Evolutionary conservation across 1,140 invertebrate genomes (phyloP), one percentile per base, ranked within the genome.

Genomic region (Thereuonema tuberculata): DNA sequence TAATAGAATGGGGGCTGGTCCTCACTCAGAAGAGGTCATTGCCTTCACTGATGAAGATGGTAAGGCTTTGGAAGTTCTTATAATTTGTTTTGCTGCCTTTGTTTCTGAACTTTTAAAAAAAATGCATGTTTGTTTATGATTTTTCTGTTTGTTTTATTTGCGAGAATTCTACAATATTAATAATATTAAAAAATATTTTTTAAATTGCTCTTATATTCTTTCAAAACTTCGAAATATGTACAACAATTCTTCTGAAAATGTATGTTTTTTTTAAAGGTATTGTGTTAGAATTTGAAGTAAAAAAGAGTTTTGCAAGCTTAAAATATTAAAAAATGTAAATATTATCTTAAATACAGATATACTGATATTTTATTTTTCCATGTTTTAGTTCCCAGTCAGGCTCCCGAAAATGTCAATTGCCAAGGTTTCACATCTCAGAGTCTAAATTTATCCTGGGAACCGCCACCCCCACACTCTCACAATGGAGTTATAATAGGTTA

Each of bases 401-500:
- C 87, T 2, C 87, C 87, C 1, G 76, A 79, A 59, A 78, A 84
- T 56, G 78, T 88, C 1, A 77, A 78, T 29, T 89, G 87, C 68
- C 77, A 81, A 53, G 78, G 85, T 24, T 71, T 86, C 24, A 84
- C 85, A 3, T 84, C 89, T 3, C 84, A 87, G 70, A 87, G 84
- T 60, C 75, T 93, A n/a, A 84, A 86, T 67, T 80, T 93, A 56
- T 82, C 82, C 23, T 93, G 89, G 89, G 80, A 82, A n/a, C 79
- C 84, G 12, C 89, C 89, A 3, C 85, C 85, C 0, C 74, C 81
- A 21, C 80, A 84, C 69, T 81, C 82, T 29, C 83, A 89, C 61
- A 87, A 91, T 66, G 90, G 91, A 26, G 80, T 86, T 23, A 81
- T 93, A 67, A 81, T 86, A 66, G 90, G 90, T 15, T 94, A 93